Percentiles rank a stretch among this genome's conserved stretches.
Evolutionary conservation across 2,888 invertebrate genomes (phyloP).

Genomic region (Agrilus cyanescens): DNA sequence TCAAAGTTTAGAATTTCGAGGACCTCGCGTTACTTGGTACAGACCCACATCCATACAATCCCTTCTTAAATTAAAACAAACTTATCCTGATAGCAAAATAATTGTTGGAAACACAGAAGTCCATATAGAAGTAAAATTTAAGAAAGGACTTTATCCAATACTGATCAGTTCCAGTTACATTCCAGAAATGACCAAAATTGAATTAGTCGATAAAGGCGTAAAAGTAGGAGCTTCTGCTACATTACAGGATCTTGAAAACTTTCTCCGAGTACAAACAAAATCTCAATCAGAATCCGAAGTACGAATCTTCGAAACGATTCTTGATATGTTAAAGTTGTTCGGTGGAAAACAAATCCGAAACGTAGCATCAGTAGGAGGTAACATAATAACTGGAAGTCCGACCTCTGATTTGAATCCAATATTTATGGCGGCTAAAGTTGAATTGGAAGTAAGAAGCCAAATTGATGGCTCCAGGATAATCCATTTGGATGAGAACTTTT

Average conservation of each 20-base stretch:
- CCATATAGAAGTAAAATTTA: conserved; percentile 84
- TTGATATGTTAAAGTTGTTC: conserved; percentile 86
- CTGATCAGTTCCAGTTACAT: conserved; percentile 63
- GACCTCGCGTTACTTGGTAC: conserved; percentile 59
- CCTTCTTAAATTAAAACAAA: conserved; percentile 54
- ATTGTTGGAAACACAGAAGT: conserved; percentile 88
- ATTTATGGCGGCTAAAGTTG: conserved; percentile 63
- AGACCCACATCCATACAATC: conserved; percentile 57
- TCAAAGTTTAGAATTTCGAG: conserved; percentile 49
- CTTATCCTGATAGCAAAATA: conserved; percentile 58
- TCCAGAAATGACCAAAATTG: conserved; percentile 51
- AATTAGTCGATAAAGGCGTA: conserved; percentile 43
- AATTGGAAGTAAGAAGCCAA: conserved; percentile 50
- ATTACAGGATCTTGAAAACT: conserved; percentile 59
- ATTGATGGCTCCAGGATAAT: conserved; percentile 45
- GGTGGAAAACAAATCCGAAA: conserved; percentile 92
- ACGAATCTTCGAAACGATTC: conserved; percentile 53
- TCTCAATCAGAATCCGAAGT: conserved; percentile 42
- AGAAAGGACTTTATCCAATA: conserved; percentile 66
- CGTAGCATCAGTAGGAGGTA: conserved; percentile 84
- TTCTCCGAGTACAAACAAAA: conserved; percentile 44
- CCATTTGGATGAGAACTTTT: conserved; percentile 66
- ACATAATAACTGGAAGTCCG: conserved; percentile 84
- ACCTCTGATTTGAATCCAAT: conserved; percentile 94
- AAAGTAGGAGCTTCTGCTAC: conserved; percentile 71